Base-by-base conservation (phyloP, 2,113 vertebrate species). In the Gopherus evgoodei region DNA sequence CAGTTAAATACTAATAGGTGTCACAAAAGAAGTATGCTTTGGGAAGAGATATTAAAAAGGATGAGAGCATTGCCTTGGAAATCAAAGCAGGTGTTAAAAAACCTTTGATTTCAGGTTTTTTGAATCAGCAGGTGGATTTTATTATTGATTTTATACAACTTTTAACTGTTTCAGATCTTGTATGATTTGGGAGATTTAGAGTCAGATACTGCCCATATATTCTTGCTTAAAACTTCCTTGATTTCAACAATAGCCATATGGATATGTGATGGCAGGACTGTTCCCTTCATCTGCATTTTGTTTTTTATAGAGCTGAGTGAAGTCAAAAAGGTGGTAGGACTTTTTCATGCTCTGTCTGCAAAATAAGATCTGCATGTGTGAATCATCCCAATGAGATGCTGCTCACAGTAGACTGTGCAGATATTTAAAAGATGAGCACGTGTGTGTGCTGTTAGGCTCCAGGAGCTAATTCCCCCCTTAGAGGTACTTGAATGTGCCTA, bases 71-170 rank as follows among this genome's bases (percentile, higher is more conserved):
- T 12, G 14, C 14, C 31, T 19, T 35, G 31, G 62, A 0, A 0
- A 92, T 78, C 93, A 94, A 94, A 81, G 42, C 3, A 38, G 14
- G 7, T 35, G 87, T 93, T 81, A 80, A 85, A 94, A 50, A 94
- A 31, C 47, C 1, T 72, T 84, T 59, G 65, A 4, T 59, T 78
- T 90, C 35, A 56, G 44, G 2, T 29, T 53, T 75, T 1, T 91
- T 79, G 35, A 81, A 22, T 81, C 53, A n/a, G 47, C n/a, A 11
- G 25, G 52, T 81, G 25, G 80, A 81, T 24, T 52, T 8, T 5
- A 62, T 35, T 62, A 62, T 16, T 6, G 2, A 81, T 47, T 90
- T 90, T 11, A 8, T 78, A 81, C 72, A 35, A n/a, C n/a, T 91
- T 91, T 86, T 4, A 54, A 25, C 0, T 83, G 11, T 42, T 88